phyloP scores from a whole-genome alignment of 2,888 invertebrate genomes.

The Lydus trimaculatus region DNA sequence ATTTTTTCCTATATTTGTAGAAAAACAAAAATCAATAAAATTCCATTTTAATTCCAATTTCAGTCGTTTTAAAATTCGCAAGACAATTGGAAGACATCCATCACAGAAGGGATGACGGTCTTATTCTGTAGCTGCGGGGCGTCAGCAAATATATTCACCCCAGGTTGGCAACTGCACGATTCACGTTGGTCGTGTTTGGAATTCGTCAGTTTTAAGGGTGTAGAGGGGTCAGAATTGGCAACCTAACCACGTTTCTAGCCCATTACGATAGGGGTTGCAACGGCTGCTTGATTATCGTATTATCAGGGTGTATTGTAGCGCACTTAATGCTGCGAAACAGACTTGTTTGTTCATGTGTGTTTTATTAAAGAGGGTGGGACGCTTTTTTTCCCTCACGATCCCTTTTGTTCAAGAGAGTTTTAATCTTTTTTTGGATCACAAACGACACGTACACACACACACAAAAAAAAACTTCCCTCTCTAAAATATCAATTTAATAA shows the following conservation, averaged over 20 bases:
- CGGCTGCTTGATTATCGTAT: constrained; percentile 58
- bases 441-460: constrained; percentile 12
- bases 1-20: background rate
- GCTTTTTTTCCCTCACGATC: constrained; percentile 11
- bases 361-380: constrained; percentile 33
- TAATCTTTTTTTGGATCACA: constrained; percentile 11
- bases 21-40: constrained; percentile 9
- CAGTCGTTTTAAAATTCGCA: constrained; percentile 13
- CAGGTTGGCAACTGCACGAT: constrained; percentile 40
- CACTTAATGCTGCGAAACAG: constrained; percentile 54
- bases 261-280: constrained; percentile 53
- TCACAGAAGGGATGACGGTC: constrained; percentile 12
- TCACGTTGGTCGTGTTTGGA: constrained; percentile 38
- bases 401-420: constrained; percentile 16
- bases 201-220: constrained; percentile 27
- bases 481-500: constrained; percentile 9
- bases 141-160: constrained; percentile 37
- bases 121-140: constrained; percentile 9
- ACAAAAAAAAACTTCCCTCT: background rate
- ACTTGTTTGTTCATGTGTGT: constrained; percentile 49
- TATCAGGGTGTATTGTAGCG: constrained; percentile 57
- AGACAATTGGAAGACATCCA: constrained; percentile 16
- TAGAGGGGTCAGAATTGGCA: constrained; percentile 42
- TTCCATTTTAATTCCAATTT: background rate
- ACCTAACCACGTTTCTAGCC: constrained; percentile 51